These are phyloP conservation scores for human DNA, from an alignment of 2,113 vertebrate genomes.

Conservation along the genomic window GRCh38 chr6:75619001-75619500, in stretches of 20 bases:
- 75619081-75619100: background rate
- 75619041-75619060: background rate
- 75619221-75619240: background rate
- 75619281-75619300: background rate
- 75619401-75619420: conserved; percentile 1
- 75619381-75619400: conserved; percentile 10
- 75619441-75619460: background rate
- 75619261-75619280: background rate
- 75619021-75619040: background rate
- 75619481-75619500: background rate
- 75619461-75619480: background rate
- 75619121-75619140: background rate
- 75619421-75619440: background rate
- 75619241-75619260: background rate
- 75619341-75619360: background rate
- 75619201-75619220: background rate
- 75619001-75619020: background rate
- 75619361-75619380: background rate
- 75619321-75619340: background rate
- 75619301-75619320: background rate
- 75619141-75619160: background rate
- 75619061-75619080: background rate
- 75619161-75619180: background rate
- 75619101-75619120: background rate
- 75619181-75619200: background rate